phyloP scores from a whole-genome alignment of 2,113 vertebrate genomes.

The Triplophysa dalaica region DNA sequence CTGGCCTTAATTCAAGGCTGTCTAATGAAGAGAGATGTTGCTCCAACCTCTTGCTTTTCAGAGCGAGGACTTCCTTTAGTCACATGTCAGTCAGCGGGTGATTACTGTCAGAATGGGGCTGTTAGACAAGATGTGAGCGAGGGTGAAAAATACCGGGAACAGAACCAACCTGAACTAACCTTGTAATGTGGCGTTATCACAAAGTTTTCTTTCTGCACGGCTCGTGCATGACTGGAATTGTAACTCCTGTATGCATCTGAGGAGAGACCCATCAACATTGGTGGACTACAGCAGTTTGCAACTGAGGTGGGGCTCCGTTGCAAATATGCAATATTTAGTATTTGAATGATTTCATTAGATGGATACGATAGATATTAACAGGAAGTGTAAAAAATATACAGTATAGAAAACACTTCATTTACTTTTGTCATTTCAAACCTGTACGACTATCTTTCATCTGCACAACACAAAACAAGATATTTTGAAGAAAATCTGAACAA shows the following conservation, averaged over 20 bases:
- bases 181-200: neutral
- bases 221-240: neutral
- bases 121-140: neutral
- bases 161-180: neutral
- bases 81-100: slow-evolving; percentile 38
- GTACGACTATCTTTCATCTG: no score
- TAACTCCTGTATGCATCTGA: neutral
- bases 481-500: no score
- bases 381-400: no score
- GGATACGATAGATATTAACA: neutral
- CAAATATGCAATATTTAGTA: neutral
- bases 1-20: slow-evolving; percentile 51
- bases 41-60: slow-evolving; percentile 2
- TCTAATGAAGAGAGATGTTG: slow-evolving; percentile 26
- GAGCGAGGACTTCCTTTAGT: neutral
- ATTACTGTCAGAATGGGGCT: slow-evolving; percentile 21
- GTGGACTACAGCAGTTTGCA: slow-evolving; percentile 93
- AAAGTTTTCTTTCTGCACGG: neutral
- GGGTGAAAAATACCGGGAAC: neutral
- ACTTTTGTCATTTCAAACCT: no score
- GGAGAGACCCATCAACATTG: slow-evolving; percentile 66
- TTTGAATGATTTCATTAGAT: neutral
- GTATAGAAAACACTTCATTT: no score
- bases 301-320: slow-evolving; percentile 76
- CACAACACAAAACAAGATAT: no score